These are phyloP conservation scores for Leptobrachium leishanense DNA, from an alignment of 2,113 vertebrate genomes.

Conservation along the genomic window DNA sequence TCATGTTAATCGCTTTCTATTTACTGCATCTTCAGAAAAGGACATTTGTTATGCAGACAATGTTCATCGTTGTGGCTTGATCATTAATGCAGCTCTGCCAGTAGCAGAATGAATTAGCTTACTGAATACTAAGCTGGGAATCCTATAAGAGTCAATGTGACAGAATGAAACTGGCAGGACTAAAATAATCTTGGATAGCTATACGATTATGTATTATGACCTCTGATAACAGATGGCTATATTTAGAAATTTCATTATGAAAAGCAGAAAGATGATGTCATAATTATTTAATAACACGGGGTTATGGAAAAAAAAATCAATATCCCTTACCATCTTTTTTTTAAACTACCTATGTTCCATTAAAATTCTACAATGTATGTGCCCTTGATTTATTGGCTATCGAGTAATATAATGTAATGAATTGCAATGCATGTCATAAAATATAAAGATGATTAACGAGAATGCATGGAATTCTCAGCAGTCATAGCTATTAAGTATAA, in stretches of 20 bases:
- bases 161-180: slow-evolving; percentile 59
- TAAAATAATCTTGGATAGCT: slow-evolving; percentile 53
- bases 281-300: slow-evolving; percentile 41
- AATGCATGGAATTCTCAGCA: too few relatives aligned
- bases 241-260: slow-evolving; percentile 55
- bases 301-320: slow-evolving; percentile 41
- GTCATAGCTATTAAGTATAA: too few relatives aligned
- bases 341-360: neutral
- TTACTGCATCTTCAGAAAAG: slow-evolving; percentile 69
- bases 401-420: too few relatives aligned
- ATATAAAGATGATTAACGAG: too few relatives aligned
- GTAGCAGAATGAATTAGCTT: slow-evolving; percentile 67
- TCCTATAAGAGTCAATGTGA: slow-evolving; percentile 52
- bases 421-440: too few relatives aligned
- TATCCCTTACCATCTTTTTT: slow-evolving; percentile 27
- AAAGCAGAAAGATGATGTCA: slow-evolving; percentile 32
- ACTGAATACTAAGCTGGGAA: slow-evolving; percentile 63
- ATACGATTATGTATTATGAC: slow-evolving; percentile 55
- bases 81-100: slow-evolving; percentile 64
- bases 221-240: slow-evolving; percentile 52
- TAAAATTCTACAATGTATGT: neutral
- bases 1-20: slow-evolving; percentile 68
- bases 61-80: slow-evolving; percentile 66
- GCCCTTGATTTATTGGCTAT: neutral
- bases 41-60: slow-evolving; percentile 71